Evolutionary conservation across 2,113 vertebrate species (phyloP).

Genomic region (Chloropsis hardwickii): DNA sequence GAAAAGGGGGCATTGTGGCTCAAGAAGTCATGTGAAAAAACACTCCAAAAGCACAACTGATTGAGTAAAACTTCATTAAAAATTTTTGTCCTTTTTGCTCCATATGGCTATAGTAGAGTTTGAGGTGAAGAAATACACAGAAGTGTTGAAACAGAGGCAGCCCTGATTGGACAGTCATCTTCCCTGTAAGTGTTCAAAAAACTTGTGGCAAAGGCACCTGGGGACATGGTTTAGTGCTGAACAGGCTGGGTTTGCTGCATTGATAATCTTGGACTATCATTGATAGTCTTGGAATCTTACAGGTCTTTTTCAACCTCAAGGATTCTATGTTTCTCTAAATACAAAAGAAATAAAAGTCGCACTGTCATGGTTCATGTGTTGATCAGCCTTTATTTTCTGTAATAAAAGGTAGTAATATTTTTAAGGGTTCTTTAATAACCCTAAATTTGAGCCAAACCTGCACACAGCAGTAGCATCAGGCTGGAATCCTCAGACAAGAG

Average conservation of each 20-base stretch:
- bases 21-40: background rate
- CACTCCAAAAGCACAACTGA: background rate
- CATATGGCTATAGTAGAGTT: background rate
- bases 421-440: background rate
- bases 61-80: rapidly evolving
- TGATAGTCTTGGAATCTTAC: too few relatives aligned
- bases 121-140: background rate
- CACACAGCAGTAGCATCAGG: background rate
- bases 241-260: rapidly evolving
- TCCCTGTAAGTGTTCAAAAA: background rate
- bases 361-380: rapidly evolving
- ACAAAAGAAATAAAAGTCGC: background rate
- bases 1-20: background rate
- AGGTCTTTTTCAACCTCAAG: background rate
- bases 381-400: background rate
- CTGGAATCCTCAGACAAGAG: background rate
- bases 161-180: background rate
- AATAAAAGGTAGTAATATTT: background rate
- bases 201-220: rapidly evolving
- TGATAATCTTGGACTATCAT: background rate
- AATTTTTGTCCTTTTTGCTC: background rate
- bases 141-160: background rate
- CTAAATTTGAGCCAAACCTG: background rate
- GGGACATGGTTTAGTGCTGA: background rate
- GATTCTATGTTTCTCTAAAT: background rate